Evolutionary conservation across 2,113 vertebrate genomes (phyloP).

Genomic region (Psophia crepitans): DNA sequence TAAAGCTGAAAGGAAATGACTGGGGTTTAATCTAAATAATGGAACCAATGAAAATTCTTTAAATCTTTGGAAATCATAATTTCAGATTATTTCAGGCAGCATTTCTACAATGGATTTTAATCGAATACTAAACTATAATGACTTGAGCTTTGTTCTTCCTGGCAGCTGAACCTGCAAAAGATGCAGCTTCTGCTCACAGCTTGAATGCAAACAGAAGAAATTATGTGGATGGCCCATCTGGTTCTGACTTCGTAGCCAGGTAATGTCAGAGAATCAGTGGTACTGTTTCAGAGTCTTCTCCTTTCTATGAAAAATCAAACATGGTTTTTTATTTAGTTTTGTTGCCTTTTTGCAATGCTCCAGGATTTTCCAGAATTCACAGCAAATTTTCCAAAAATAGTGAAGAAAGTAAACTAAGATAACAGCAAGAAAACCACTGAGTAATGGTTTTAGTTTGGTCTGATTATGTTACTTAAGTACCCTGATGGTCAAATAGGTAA

Average conservation of each 20-base stretch:
- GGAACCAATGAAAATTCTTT: background rate
- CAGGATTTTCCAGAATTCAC: background rate
- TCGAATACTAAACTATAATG: background rate
- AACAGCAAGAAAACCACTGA: background rate
- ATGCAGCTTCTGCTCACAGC: conserved; percentile 74
- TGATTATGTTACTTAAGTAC: background rate
- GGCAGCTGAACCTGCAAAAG: conserved; percentile 73
- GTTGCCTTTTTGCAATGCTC: background rate
- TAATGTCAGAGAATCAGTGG: conserved; percentile 4
- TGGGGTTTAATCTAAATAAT: background rate
- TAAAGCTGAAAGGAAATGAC: background rate
- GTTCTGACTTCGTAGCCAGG: conserved; percentile 66
- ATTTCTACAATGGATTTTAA: background rate
- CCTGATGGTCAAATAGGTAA: background rate
- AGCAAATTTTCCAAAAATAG: background rate
- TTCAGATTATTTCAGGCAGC: background rate
- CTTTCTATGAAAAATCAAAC: background rate
- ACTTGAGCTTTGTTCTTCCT: conserved; percentile 23
- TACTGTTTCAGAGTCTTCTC: background rate
- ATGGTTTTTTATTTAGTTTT: background rate
- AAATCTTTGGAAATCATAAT: background rate
- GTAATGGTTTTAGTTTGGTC: background rate
- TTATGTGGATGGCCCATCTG: conserved; percentile 73
- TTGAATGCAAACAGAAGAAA: conserved; percentile 83
- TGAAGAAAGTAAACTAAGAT: background rate